Percentiles rank a stretch among this genome's conserved stretches.
Evolutionary conservation across 2,797 vertebrate species (phyloP).

Genomic region (Rhinoraja longicauda): DNA sequence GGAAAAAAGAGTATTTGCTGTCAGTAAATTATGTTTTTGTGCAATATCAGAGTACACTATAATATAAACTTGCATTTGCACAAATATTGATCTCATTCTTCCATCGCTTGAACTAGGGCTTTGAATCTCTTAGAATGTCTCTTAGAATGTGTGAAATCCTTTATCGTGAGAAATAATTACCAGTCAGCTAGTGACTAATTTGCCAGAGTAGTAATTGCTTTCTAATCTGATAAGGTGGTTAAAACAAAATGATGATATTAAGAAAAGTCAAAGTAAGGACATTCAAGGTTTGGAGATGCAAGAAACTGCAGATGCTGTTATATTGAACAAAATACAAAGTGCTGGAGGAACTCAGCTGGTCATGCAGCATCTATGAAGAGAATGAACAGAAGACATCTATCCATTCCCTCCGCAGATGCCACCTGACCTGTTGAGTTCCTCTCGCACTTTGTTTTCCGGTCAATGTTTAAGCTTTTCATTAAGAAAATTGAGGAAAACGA

Average conservation of each 20-base stretch:
- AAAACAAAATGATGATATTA: neutral
- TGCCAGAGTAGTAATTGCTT: neutral
- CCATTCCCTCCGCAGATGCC: no score
- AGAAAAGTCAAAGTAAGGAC: conserved; percentile 60
- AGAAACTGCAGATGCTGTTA: no score
- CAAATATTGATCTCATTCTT: neutral
- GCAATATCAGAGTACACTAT: neutral
- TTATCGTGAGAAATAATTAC: neutral
- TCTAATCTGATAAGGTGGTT: neutral
- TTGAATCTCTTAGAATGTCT: neutral
- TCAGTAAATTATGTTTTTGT: neutral
- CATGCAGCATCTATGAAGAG: no score
- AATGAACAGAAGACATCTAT: no score
- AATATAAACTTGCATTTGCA: neutral
- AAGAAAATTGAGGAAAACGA: conserved; percentile 68
- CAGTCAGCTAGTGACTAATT: neutral
- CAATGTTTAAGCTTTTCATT: no score
- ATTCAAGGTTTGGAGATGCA: conserved; percentile 65
- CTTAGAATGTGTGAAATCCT: neutral
- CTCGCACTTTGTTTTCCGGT: no score
- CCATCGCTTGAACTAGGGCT: neutral
- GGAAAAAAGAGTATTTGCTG: neutral
- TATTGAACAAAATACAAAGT: no score
- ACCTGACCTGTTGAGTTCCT: no score
- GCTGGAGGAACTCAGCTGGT: no score